Conservation (phyloP, 1,140 invertebrate genomes). For the Papilio helenus region DNA sequence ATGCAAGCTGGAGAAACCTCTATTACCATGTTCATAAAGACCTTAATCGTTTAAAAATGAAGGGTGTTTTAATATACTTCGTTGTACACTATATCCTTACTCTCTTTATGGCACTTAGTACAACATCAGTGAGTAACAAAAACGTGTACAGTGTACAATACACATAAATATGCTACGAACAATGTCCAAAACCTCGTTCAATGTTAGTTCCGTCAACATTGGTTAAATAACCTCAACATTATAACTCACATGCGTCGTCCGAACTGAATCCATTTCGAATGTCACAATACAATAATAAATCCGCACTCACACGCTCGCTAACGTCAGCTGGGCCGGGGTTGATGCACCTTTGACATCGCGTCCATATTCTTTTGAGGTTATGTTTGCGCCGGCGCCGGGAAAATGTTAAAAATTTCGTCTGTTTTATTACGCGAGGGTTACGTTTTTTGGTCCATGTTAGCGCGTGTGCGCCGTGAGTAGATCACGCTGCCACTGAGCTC, state of each 20-base stretch:
- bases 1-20: conserved; percentile 38
- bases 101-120: conserved; percentile 48
- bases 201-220: not conserved
- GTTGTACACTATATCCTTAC: conserved; percentile 40
- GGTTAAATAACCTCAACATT: conserved; percentile 41
- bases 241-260: conserved; percentile 58
- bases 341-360: conserved; percentile 61
- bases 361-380: conserved; percentile 69
- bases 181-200: not conserved
- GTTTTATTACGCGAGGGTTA: conserved; percentile 44
- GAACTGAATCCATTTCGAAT: conserved; percentile 59
- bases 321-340: conserved; percentile 62
- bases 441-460: conserved; percentile 64
- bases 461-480: conserved; percentile 77
- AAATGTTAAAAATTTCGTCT: conserved; percentile 39
- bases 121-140: conserved; percentile 44
- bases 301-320: conserved; percentile 72
- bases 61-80: not conserved
- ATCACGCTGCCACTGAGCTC: conserved; percentile 77
- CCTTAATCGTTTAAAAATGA: conserved; percentile 5
- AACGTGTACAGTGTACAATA: conserved; percentile 45
- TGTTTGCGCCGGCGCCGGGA: conserved; percentile 49
- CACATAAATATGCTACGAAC: not conserved
- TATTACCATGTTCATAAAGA: conserved; percentile 32
- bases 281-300: conserved; percentile 68